Percentiles rank a stretch among this genome's conserved stretches.
Conservation (phyloP, 2,888 invertebrate species). For the Standfussiana lucernea region DNA sequence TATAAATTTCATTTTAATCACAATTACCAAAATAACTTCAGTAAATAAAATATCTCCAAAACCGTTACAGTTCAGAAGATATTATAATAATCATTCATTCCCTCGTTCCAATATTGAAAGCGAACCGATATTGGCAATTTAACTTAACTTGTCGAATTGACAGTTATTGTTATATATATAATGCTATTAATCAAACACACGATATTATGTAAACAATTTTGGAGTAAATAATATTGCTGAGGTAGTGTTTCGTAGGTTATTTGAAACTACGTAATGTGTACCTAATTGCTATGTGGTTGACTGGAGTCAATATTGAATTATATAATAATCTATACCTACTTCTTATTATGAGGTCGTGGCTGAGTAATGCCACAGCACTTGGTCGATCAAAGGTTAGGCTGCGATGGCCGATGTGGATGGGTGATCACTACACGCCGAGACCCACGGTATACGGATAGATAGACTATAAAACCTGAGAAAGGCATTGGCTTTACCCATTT, state of each 20-base stretch:
- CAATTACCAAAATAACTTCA: neutral
- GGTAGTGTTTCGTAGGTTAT: conserved; percentile 2
- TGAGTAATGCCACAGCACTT: no score
- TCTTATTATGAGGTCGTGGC: neutral
- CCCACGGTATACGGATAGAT: no score
- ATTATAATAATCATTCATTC: conserved; percentile 22
- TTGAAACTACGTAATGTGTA: conserved; percentile 11
- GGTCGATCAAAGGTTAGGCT: neutral
- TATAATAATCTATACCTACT: neutral
- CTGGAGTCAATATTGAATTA: neutral
- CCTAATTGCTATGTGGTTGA: neutral
- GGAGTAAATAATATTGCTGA: conserved; percentile 13
- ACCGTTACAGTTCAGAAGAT: neutral
- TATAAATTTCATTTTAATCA: neutral
- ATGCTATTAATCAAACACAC: conserved; percentile 27
- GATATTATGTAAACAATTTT: conserved; percentile 5
- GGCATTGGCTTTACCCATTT: neutral
- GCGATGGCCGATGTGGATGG: neutral
- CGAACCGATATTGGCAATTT: conserved; percentile 44
- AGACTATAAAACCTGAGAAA: no score
- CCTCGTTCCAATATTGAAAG: conserved; percentile 32
- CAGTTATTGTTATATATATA: conserved; percentile 48
- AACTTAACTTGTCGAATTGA: conserved; percentile 27
- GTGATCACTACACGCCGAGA: neutral
- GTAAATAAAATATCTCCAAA: neutral